Conservation (phyloP, 30 jellyfish, hydroid and myxozoan species). For the Aurelia sp. region DNA sequence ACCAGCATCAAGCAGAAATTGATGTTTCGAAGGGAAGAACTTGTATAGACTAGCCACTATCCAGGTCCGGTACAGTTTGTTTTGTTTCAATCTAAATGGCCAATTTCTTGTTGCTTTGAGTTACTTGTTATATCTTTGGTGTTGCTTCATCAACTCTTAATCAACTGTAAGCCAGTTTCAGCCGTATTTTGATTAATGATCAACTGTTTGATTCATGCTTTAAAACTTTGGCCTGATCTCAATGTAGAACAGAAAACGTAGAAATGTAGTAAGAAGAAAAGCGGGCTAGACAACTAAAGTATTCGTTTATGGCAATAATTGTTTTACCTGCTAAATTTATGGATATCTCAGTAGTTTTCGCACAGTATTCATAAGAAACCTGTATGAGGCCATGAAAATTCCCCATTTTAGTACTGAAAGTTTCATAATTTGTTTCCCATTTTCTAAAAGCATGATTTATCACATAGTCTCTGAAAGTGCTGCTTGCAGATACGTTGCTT, state of each 20-base stretch:
- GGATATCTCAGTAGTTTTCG: not conserved
- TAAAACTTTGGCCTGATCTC: slow-evolving; percentile 4
- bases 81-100: too few relatives aligned
- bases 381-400: not conserved
- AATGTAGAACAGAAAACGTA: not conserved
- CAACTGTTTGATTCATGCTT: too few relatives aligned
- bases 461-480: too few relatives aligned
- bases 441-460: too few relatives aligned
- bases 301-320: not conserved
- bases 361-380: not conserved
- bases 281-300: slow-evolving; percentile 4
- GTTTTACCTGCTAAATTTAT: not conserved
- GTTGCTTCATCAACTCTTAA: not conserved
- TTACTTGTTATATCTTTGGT: too few relatives aligned
- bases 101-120: too few relatives aligned
- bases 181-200: not conserved
- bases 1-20: not conserved
- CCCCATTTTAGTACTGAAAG: too few relatives aligned
- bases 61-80: too few relatives aligned
- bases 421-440: too few relatives aligned
- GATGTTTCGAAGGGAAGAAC: not conserved
- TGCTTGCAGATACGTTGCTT: too few relatives aligned
- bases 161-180: not conserved
- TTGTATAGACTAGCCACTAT: too few relatives aligned
- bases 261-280: not conserved